Base-by-base conservation (phyloP, 1,140 invertebrate genomes). In the Bombus superbus region DNA sequence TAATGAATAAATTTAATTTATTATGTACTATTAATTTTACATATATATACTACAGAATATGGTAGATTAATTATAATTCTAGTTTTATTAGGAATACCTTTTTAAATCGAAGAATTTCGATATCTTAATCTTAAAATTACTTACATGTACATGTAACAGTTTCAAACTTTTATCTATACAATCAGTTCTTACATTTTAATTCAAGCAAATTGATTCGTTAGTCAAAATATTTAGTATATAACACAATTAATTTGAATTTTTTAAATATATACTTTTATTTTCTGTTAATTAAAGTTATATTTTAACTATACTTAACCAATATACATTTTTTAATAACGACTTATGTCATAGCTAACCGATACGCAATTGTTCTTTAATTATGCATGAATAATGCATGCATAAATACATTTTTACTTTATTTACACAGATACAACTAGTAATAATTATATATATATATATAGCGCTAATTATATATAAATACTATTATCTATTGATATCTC, bases 81-180 rank as follows among this genome's bases (percentile, higher is more conserved):
- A 66, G 1, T 62, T 59, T 64, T 64, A 64, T 64, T 62, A 68
- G 13, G 8, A 32, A 64, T 64, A 64, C 3, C 1, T 68, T 35
- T 25, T 35, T 9, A 68, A 22, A 35, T 68, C 2, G 9, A 68
- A 66, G 8, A 10, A 35, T 68, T 35, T 68, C 4, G 28, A 13
- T n/a, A 62, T 68, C 47, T 68, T 35, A 64, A 38, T 68, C n/a
- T 22, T 35, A 68, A 68, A 68, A 38, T 68, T 68, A 68, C 59
- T 62, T 38, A 68, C 32, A 38, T 22, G 15, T 35, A 68, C 2
- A 22, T 68, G 9, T 35, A 18, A 35, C 18, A 10, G 32, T 25
- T 28, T 1, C 47, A 35, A 69, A 25, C 32, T 69, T 28, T 8
- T 38, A 8, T 38, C 3, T 25, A 40, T 40, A 25, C 18, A 40